These are phyloP conservation scores for Siniperca obscura DNA, from an alignment of 2,797 vertebrate species.

Conservation along the genomic window DNA sequence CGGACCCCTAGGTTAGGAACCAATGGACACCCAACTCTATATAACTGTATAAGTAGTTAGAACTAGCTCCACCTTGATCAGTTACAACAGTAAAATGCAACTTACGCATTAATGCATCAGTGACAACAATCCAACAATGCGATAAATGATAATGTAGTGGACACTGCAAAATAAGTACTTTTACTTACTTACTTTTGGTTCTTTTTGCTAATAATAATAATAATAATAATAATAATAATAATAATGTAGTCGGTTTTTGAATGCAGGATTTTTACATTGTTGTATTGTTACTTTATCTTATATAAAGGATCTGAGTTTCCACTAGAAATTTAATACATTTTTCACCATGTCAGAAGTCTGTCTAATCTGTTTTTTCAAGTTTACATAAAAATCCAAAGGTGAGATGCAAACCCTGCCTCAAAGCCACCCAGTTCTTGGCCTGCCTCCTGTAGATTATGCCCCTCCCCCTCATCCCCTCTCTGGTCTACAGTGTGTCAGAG, in stretches of 20 bases:
- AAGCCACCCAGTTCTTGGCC: background rate
- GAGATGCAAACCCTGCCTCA: slow-evolving; percentile 6
- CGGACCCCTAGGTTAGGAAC: background rate
- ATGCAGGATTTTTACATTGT: background rate
- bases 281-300: background rate
- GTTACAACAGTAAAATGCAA: background rate
- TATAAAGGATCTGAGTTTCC: background rate
- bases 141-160: background rate
- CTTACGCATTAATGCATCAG: background rate
- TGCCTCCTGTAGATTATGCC: slow-evolving; percentile 40
- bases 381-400: slow-evolving; percentile 46
- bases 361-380: background rate
- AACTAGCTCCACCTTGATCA: background rate
- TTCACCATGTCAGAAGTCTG: background rate
- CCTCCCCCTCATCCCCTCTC: slow-evolving; percentile 41
- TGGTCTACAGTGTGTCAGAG: slow-evolving; percentile 61
- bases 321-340: background rate
- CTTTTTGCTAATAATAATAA: background rate
- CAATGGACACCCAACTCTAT: background rate
- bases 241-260: background rate
- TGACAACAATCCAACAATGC: background rate
- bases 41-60: background rate
- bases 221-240: background rate
- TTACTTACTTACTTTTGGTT: background rate
- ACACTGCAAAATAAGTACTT: background rate